phyloP scores from a whole-genome alignment of 2,888 invertebrate genomes.

The Vanessa cardui region DNA sequence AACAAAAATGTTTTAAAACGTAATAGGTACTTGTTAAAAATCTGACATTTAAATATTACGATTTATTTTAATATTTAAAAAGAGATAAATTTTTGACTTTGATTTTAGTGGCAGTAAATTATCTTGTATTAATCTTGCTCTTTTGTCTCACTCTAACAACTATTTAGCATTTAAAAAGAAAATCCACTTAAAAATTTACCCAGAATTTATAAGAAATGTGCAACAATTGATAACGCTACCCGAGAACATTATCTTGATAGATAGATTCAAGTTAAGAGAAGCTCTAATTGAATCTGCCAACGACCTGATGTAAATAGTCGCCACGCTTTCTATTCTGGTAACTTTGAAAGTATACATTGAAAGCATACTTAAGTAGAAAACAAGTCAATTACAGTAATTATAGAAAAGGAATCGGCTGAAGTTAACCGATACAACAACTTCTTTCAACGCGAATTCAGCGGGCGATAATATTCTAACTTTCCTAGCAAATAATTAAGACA shows the following conservation, averaged over 20 bases:
- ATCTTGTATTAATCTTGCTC: too few species aligned
- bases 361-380: neutral
- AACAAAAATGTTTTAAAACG: too few species aligned
- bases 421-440: too few species aligned
- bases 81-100: too few species aligned
- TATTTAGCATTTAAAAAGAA: neutral
- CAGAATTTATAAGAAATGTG: neutral
- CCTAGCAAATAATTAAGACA: too few species aligned
- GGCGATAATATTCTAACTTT: too few species aligned
- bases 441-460: too few species aligned
- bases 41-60: too few species aligned
- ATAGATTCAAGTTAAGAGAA: slow-evolving; percentile 6
- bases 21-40: too few species aligned
- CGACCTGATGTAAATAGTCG: slow-evolving; percentile 21
- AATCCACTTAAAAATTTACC: neutral
- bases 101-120: too few species aligned
- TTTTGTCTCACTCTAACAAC: too few species aligned
- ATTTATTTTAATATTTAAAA: too few species aligned
- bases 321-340: slow-evolving; percentile 23
- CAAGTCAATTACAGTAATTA: slow-evolving; percentile 12
- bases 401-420: slow-evolving; percentile 2
- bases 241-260: slow-evolving; percentile 15
- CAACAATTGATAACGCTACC: slow-evolving; percentile 7
- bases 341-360: neutral
- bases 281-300: slow-evolving; percentile 27